Evolutionary conservation across 2,888 invertebrate species (phyloP), one percentile per base, ranked within the genome.

Genomic region (Schizaphis graminum): DNA sequence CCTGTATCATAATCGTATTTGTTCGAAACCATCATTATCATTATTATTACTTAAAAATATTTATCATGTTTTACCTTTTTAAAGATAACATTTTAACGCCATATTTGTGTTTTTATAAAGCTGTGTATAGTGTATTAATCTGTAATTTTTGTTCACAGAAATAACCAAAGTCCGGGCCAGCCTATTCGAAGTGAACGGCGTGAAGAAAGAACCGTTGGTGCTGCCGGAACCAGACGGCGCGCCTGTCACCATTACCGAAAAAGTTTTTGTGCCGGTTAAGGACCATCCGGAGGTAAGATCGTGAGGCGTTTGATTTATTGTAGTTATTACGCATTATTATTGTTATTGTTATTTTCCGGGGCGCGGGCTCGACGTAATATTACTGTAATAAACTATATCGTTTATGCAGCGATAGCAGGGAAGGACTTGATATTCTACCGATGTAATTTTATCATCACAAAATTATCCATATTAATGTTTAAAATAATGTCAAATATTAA

Each of bases 191-290:
- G 99, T 99, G 97, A 99, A 99, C 97, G 99, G 99, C 95, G 98
- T 98, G 95, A 98, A 98, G 96, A 98, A 98, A 96, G 99, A 99
- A 96, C 98, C 99, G 94, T 97, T 99, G 95, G 97, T 98, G 95
- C 96, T 99, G 96, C 99, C 99, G 96, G 99, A 99, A 96, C 97
- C 98, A 95, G 98, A 98, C 95, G 99, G 99, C 95, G 97, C 98
- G 96, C 97, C 98, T 96, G 98, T 98, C 95, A 98, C 98, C 96
- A 97, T 99, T 96, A 98, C 99, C 96, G 99, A 99, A 97, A 99
- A 99, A 97, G 98, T 99, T 96, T 99, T 99, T 96, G 99, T 99
- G 96, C 99, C 99, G 96, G 99, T 99, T 95, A 99, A 99, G 97
- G 99, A 99, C 96, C 99, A 99, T 96, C 99, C 99, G 97, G 99